These are phyloP conservation scores for Orthosia incerta DNA, from an alignment of 2,888 invertebrate species.

Conservation along the genomic window DNA sequence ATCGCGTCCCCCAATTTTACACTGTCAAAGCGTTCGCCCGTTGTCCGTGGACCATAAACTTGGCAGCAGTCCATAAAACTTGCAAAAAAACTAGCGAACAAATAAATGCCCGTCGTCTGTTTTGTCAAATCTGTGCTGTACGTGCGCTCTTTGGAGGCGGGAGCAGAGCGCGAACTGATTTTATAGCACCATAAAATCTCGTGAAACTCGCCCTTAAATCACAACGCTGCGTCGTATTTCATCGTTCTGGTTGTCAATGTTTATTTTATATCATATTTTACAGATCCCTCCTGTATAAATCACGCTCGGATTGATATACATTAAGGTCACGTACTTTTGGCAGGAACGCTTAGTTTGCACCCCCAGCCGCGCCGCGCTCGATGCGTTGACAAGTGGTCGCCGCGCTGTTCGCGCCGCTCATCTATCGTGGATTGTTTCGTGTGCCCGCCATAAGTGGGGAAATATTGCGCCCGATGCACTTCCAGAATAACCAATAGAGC, in stretches of 20 bases:
- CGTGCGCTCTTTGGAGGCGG: constrained; percentile 79
- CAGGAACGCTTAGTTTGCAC: constrained; percentile 86
- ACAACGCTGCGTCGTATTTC: constrained; percentile 89
- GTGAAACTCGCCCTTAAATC: constrained; percentile 90
- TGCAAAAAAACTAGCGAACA: constrained; percentile 88
- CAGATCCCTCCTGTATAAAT: constrained; percentile 89
- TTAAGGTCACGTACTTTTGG: constrained; percentile 90
- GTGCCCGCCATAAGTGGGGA: constrained; percentile 59
- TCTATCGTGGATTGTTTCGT: constrained; percentile 59
- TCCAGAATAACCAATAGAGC: constrained; percentile 51
- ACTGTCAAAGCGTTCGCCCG: constrained; percentile 81
- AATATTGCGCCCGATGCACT: constrained; percentile 63
- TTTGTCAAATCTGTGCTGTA: constrained; percentile 90
- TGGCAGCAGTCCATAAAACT: constrained; percentile 89
- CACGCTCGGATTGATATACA: constrained; percentile 89
- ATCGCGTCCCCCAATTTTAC: constrained; percentile 78
- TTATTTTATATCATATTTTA: constrained; percentile 91
- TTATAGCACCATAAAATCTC: constrained; percentile 90
- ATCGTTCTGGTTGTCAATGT: constrained; percentile 91
- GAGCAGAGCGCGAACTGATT: constrained; percentile 85
- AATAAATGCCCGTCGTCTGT: constrained; percentile 90
- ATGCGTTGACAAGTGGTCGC: constrained; percentile 81
- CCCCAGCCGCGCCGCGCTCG: constrained; percentile 64
- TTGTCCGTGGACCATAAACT: constrained; percentile 86
- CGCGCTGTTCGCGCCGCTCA: constrained; percentile 46